Base-by-base conservation (phyloP, 1,140 invertebrate genomes). In the Idris sp. region DNA sequence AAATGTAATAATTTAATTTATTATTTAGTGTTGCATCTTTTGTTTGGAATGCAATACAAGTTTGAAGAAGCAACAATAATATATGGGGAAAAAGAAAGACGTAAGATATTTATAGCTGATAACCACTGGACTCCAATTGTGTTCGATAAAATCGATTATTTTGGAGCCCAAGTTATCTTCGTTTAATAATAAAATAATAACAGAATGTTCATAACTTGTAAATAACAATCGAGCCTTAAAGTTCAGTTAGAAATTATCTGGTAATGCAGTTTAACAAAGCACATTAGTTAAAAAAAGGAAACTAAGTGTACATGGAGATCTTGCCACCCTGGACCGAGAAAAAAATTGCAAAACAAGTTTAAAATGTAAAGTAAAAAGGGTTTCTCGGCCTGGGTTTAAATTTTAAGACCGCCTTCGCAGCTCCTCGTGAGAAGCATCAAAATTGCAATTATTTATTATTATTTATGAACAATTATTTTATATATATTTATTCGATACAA, bases 81-180 rank as follows among this genome's bases (percentile, higher is more conserved):
- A n/a, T n/a, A n/a, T n/a, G n/a, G n/a, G n/a, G n/a, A n/a, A n/a
- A n/a, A n/a, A n/a, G n/a, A n/a, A n/a, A n/a, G n/a, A n/a, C n/a
- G n/a, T n/a, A n/a, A n/a, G n/a, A n/a, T 7, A n/a, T 18, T 9
- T 48, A 67, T 41, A 68, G 72, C 56, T 68, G 62, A 74, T 74
- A 9, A 74, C 51, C 64, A 64, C 59, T 75, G 58, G 64, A 75
- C 38, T 69, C 72, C 36, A 65, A 69, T 75, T 62, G 59, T 76
- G 74, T 76, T 76, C 74, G 61, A 71, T 67, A 71, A 46, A 61
- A 61, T 64, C 51, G 58, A 64, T 72, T 58, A 64, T 51, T 64
- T 72, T 15, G 25, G 40, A 48, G 54, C 62, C 54, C n/a, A n/a
- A n/a, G 54, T 59, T 4, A 28, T 15, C 64, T 59, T 58, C 48